phyloP scores from a whole-genome alignment of 2,888 invertebrate species.

The Adelphocoris suturalis region DNA sequence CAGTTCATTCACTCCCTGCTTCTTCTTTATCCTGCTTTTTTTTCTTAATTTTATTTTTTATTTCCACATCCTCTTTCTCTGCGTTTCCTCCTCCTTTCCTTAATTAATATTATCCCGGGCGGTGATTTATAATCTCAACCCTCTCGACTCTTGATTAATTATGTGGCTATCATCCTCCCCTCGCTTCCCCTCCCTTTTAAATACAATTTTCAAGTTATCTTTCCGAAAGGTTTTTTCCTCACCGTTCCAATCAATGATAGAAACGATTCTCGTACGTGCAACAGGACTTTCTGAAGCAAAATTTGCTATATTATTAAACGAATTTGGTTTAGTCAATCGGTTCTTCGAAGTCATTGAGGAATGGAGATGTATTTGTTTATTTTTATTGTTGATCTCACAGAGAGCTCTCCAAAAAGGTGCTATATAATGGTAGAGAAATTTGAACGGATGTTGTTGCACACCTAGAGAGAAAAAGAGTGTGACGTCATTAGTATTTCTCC shows the following conservation, averaged over 20 bases:
- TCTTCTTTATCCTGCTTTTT: neutral
- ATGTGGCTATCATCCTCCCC: conserved; percentile 7
- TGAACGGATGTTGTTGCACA: no score
- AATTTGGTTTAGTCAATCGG: no score
- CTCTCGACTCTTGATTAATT: conserved; percentile 25
- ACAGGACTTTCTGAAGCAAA: no score
- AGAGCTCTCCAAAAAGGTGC: no score
- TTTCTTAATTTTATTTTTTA: neutral
- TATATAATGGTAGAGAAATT: no score
- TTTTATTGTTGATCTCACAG: no score
- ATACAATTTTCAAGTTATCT: conserved; percentile 5
- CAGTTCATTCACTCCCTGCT: conserved; percentile 21
- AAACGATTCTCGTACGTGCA: no score
- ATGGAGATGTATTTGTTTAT: no score
- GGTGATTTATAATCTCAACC: conserved; percentile 20
- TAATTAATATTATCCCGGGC: conserved; percentile 32
- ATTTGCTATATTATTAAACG: no score
- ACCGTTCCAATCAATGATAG: neutral
- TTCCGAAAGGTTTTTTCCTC: neutral
- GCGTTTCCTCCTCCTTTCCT: conserved; percentile 17
- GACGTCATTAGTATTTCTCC: no score
- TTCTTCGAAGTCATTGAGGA: no score
- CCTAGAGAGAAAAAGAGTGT: no score
- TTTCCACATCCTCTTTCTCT: neutral
- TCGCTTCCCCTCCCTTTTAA: neutral